Evolutionary conservation across 2,113 vertebrate genomes (phyloP).

Genomic region (Prochilodus magdalenae): DNA sequence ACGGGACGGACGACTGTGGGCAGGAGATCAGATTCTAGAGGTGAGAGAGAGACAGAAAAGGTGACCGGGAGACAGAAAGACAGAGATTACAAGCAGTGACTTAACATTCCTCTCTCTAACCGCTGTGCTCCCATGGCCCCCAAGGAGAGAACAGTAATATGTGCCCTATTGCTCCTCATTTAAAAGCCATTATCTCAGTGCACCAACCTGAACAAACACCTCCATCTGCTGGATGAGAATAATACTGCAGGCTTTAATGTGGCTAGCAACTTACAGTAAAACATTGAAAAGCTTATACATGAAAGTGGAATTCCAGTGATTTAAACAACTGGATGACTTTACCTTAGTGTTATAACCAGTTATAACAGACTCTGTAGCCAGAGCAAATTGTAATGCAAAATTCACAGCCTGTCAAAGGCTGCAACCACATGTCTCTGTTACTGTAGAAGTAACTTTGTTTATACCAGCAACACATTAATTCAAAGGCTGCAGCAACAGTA

Average conservation of each 20-base stretch:
- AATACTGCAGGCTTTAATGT: background rate
- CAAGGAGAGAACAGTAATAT: background rate
- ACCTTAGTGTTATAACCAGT: too few relatives aligned
- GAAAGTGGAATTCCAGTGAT: too few relatives aligned
- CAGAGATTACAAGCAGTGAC: background rate
- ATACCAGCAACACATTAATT: too few relatives aligned
- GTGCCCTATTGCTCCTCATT: background rate
- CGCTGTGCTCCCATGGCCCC: background rate
- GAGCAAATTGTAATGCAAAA: too few relatives aligned
- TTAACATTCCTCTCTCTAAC: slow-evolving; percentile 3
- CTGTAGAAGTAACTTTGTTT: too few relatives aligned
- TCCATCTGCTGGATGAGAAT: slow-evolving; percentile 47
- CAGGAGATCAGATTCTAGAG: slow-evolving; percentile 96
- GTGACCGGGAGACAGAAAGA: background rate
- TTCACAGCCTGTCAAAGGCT: too few relatives aligned
- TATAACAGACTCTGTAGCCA: too few relatives aligned
- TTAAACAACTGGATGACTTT: too few relatives aligned
- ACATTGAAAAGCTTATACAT: too few relatives aligned
- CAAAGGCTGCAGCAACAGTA: background rate
- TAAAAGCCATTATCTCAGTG: background rate
- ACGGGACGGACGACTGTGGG: slow-evolving; percentile 92
- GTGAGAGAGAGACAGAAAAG: slow-evolving; percentile 65
- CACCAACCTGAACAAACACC: slow-evolving; percentile 19
- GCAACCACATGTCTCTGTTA: too few relatives aligned
- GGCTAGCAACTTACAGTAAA: background rate